Evolutionary conservation across 2,113 vertebrate species (phyloP).

Genomic region (Hippocampus mohnikei): DNA sequence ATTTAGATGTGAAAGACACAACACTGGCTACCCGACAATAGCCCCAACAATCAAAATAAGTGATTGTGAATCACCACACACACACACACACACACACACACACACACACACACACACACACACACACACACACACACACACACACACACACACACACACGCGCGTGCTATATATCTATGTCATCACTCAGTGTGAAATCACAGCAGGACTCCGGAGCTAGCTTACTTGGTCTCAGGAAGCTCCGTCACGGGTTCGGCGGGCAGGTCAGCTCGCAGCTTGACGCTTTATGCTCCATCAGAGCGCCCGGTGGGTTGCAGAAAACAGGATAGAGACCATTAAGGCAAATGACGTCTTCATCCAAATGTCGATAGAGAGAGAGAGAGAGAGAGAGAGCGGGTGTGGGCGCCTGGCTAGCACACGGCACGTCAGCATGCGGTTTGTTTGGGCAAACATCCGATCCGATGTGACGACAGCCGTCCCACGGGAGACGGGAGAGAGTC

Average conservation of each 20-base stretch:
- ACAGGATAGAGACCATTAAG: not conserved
- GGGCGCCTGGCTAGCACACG: not conserved
- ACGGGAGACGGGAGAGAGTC: not conserved
- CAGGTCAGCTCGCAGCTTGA: conserved; percentile 4
- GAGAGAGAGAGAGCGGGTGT: not conserved
- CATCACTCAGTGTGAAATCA: conserved; percentile 1
- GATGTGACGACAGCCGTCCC: not conserved
- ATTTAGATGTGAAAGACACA: not conserved
- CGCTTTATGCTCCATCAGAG: not conserved
- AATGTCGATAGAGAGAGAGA: not conserved
- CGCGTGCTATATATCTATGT: not conserved
- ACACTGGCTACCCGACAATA: not conserved
- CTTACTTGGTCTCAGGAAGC: not conserved
- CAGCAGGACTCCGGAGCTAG: not conserved
- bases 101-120: too few species aligned
- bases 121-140: not conserved
- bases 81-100: not conserved
- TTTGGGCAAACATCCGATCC: not conserved
- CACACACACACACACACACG: not conserved
- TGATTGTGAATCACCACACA: not conserved
- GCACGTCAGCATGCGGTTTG: not conserved
- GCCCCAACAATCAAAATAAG: not conserved
- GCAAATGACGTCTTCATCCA: conserved; percentile 6
- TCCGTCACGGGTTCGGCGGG: not conserved
- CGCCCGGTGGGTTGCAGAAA: not conserved